Base-by-base conservation (phyloP, 2,888 invertebrate genomes). In the Creontiades dilutus region DNA sequence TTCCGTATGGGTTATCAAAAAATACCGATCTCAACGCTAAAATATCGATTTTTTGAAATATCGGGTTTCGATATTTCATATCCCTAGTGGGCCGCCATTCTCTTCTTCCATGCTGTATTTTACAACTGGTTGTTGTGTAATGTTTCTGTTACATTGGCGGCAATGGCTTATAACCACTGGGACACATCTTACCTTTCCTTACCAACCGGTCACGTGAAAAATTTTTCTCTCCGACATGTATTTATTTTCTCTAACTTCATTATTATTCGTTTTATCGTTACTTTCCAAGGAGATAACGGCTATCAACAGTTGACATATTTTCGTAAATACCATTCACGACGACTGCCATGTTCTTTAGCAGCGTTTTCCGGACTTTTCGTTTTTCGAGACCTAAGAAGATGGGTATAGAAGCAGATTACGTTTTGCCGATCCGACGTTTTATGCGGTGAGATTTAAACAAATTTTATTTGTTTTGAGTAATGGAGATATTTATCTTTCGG, bases 171-270 rank as follows among this genome's bases (percentile, higher is more conserved):
- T 68, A 68, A 68, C 68, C 68, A 27, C 68, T 0, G 4, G 13
- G 5, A 68, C 68, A 68, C 23, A 23, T 68, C 0, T 23, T 23
- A 68, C 68, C 68, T 68, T 68, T 12, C 68, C 12, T 23, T 68
- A 27, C 9, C 11, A 68, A 68, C 68, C 68, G 68, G 68, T 68
- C 68, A 68, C 68, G 68, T 68, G 68, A 68, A 68, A 68, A 68
- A 68, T 23, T 68, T 68, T 23, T 23, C 68, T 13, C 11, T 52
- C 52, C 7, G 16, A 52, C 52, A 52, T 52, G 52, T 7, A 13
- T 52, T 11, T 11, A 11, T 52, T 37, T 37, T 7, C 52, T 52
- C 14, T 52, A 2, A 52, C 7, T 52, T 16, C 52, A 52, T 52
- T 52, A 52, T 37, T 37, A 37, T 7, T 37, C 37, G 2, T 37